Base-by-base conservation (phyloP, 2,113 vertebrate genomes). In the Oncorhynchus clarkii region DNA sequence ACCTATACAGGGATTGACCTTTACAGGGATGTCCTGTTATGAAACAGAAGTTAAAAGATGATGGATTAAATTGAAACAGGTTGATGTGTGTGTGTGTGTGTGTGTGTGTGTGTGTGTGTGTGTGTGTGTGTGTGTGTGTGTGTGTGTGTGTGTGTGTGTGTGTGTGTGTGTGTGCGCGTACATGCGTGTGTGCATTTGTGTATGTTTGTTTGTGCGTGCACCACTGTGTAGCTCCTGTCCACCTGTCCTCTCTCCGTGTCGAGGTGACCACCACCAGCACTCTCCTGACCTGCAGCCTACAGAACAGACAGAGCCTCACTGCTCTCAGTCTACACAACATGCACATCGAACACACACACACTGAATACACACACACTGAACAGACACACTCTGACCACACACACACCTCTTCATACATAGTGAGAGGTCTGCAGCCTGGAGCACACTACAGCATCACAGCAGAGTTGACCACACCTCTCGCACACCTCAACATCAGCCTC, bases 401-500 rank as follows among this genome's bases (percentile, higher is more conserved):
- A 80, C 18, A 70, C 82, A 77, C 1, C 51, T 68, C 84, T 49
- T 72, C 14, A 69, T 92, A 91, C 82, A 79, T 84, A 4, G 91
- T 96, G 83, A 78, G 60, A 67, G 82, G 91, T 84, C 90, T 98
- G 77, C 88, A 76, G 70, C 92, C 95, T n/a, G 93, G 87, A 45
- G 91, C 91, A 0, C 74, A 81, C 26, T 92, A 95, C 85, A 86
- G 74, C 22, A 93, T 94, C 83, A 83, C 73, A 3, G 89, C 96
- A 82, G 22, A 80, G 79, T 93, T 96, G 87, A 87, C 89, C 29
- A 92, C 93, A 0, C 66, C 85, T 7, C 48, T 93, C 72, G 77
- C 88, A 71, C 80, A 87, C 54, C 84, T 82, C 64, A 73, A 86
- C 76, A 74, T 96, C 75, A 95, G 87, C 26, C 18, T 95, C 26